Evolutionary conservation across 2,888 invertebrate species (phyloP).

Genomic region (Acrobasis suavella): DNA sequence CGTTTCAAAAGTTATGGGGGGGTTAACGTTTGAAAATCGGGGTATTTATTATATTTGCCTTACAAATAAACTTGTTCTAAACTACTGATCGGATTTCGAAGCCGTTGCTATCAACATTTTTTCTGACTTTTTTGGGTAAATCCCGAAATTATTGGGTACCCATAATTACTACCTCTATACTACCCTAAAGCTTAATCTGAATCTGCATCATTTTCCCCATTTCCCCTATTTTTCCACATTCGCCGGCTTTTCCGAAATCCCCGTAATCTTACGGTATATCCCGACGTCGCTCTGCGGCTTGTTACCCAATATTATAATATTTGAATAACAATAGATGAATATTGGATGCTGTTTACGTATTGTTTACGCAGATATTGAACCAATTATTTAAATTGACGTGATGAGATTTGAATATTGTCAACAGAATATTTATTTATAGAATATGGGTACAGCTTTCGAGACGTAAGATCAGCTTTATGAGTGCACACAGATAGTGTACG

Average conservation of each 20-base stretch:
- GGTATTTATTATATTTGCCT: too few species aligned
- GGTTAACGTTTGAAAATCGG: too few species aligned
- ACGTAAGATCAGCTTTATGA: too few species aligned
- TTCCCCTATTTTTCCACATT: conserved; percentile 8
- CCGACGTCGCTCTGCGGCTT: conserved; percentile 23
- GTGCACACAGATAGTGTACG: too few species aligned
- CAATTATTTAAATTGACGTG: conserved; percentile 36
- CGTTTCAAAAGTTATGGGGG: too few species aligned
- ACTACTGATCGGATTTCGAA: too few species aligned
- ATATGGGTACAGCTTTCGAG: too few species aligned
- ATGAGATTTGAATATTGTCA: conserved; percentile 31
- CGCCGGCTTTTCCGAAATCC: conserved; percentile 9
- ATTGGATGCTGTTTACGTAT: conserved; percentile 23
- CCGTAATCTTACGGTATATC: conserved; percentile 19
- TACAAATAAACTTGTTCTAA: too few species aligned
- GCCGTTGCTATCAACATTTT: too few species aligned
- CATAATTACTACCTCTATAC: not conserved
- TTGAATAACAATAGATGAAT: conserved; percentile 27
- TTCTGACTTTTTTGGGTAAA: too few species aligned
- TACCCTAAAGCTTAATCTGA: not conserved
- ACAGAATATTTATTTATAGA: not conserved
- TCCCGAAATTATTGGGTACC: not conserved
- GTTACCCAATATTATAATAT: conserved; percentile 29
- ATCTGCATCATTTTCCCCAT: not conserved
- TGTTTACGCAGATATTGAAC: conserved; percentile 39